Evolutionary conservation across 2,113 vertebrate species (phyloP), one percentile per base, ranked within the genome.

Genomic region (Cryptotis parvus): DNA sequence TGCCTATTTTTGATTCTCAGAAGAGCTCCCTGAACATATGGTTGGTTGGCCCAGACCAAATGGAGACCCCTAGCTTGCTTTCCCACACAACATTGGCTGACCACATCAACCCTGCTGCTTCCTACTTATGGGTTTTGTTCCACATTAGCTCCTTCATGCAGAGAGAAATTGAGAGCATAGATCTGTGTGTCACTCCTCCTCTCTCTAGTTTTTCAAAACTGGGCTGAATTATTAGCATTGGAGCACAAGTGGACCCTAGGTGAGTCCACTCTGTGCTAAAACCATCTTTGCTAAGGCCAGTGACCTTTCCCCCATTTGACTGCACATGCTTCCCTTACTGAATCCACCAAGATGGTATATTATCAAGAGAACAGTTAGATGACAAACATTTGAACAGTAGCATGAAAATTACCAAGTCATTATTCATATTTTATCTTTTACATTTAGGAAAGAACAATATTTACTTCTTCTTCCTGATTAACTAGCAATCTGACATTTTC

Each of bases 391-490:
- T 78, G 43, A 78, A 58, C 10, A 86, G 58, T 39, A 66, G 31
- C 37, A 69, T 41, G 37, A 66, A 80, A 41, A 33, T 69, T 27
- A 69, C 31, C n/a, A 41, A 83, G 24, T 16, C 55, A 81, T 73
- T 55, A 72, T 78, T 49, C 45, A 49, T 76, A 52, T n/a, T 68
- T 87, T 77, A 24, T 41, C 4, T 85, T 29, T 70, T n/a, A 63
- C 24, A 77, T 82, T 81, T 70, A 78, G n/a, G 49, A 61, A 91
- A 80, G 22, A 78, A 12, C 1, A 70, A n/a, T 35, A 24, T 68
- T 58, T 86, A 52, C 84, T 81, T 88, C 20, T 89, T 43, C 41
- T 61, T 66, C 45, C 41, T 49, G n/a, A 49, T 81, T 37, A 69
- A 65, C 18, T 27, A 35, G 6, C 45, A 72, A 68, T 58, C 20